Percentiles rank a stretch among this genome's conserved stretches.
Evolutionary conservation across 35 echinoderm and acorn worm species (phyloP).

Genomic region (Nesometra sesokonis): DNA sequence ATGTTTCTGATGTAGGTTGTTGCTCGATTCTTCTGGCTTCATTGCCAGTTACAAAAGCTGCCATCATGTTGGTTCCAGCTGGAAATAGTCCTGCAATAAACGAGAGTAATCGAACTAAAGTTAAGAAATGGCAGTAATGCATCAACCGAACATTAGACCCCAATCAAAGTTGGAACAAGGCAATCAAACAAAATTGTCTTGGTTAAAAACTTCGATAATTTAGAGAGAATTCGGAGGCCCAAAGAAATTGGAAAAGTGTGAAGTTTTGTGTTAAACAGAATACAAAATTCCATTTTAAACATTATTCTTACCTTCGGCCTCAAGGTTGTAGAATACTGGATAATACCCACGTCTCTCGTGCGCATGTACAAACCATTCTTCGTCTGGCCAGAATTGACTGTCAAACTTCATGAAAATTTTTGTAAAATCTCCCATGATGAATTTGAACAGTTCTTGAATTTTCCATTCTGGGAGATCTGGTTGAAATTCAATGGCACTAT

Average conservation of each 20-base stretch:
- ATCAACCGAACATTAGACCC: too few species aligned
- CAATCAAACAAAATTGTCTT: too few species aligned
- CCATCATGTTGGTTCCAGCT: slow-evolving; percentile 13
- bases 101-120: neutral
- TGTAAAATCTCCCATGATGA: slow-evolving; percentile 16
- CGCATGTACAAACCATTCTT: slow-evolving; percentile 29
- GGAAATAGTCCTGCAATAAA: slow-evolving; percentile 14
- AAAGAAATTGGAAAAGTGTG: too few species aligned
- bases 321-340: slow-evolving; percentile 22
- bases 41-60: slow-evolving; percentile 10
- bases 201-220: too few species aligned
- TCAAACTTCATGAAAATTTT: slow-evolving; percentile 28
- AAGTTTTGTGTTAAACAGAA: too few species aligned
- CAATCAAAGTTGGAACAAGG: too few species aligned
- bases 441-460: slow-evolving; percentile 17
- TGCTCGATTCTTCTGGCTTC: slow-evolving; percentile 31
- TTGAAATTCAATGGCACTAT: neutral
- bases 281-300: too few species aligned
- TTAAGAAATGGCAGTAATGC: too few species aligned
- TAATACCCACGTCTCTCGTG: slow-evolving; percentile 23
- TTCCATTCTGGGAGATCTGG: slow-evolving; percentile 39
- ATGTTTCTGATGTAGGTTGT: slow-evolving; percentile 3
- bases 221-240: too few species aligned
- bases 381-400: slow-evolving; percentile 29
- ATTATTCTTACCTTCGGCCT: slow-evolving; percentile 5